Evolutionary conservation across 2,113 vertebrate species (phyloP).

Genomic region (Choloepus hoffmanni): DNA sequence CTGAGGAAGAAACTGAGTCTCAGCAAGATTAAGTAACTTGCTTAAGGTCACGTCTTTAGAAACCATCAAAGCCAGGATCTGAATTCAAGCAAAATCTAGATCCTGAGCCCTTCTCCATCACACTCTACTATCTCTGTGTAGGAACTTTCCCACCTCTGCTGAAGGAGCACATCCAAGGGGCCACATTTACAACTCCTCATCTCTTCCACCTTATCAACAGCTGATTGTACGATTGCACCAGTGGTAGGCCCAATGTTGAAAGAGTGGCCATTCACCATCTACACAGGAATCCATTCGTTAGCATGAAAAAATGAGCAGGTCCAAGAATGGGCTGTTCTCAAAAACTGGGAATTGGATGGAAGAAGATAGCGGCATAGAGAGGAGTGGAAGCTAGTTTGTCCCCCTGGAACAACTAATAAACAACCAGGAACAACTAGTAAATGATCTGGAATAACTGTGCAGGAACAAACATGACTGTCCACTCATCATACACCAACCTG

Average conservation of each 20-base stretch:
- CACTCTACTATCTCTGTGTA: background rate
- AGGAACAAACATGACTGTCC: too few species aligned
- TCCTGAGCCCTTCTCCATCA: background rate
- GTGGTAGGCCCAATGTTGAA: background rate
- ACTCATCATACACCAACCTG: too few species aligned
- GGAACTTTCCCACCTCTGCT: background rate
- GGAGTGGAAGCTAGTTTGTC: too few species aligned
- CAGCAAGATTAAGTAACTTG: background rate
- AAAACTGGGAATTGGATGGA: background rate
- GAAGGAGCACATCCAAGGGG: rapidly evolving
- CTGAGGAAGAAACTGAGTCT: background rate
- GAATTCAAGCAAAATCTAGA: background rate
- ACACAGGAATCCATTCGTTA: background rate
- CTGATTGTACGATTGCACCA: background rate
- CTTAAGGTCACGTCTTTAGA: background rate
- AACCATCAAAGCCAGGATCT: background rate
- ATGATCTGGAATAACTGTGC: too few species aligned
- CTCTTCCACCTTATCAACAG: background rate
- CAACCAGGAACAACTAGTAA: too few species aligned
- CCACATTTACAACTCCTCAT: background rate
- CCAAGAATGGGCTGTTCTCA: background rate
- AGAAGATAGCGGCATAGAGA: background rate
- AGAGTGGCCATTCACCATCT: too few species aligned
- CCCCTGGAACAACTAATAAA: too few species aligned
- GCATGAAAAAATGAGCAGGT: background rate